Percentiles rank a stretch among this genome's conserved stretches.
phyloP scores from a whole-genome alignment of 2,888 invertebrate genomes.

The Imbricaverruca yamaguchii region DNA sequence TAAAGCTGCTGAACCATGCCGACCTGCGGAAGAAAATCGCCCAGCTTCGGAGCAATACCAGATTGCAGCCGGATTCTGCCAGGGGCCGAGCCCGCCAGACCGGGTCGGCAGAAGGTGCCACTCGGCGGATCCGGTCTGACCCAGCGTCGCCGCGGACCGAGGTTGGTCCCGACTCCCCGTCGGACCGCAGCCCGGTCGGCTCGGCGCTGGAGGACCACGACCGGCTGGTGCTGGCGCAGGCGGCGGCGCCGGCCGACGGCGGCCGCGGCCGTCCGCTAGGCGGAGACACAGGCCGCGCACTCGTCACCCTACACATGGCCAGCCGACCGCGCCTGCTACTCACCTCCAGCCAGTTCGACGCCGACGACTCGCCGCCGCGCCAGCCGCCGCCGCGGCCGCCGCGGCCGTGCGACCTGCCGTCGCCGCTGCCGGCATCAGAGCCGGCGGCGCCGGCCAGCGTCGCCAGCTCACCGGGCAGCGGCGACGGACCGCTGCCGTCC shows the following conservation, averaged over 20 bases:
- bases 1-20: too few relatives aligned
- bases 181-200: background rate
- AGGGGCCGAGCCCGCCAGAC: too few relatives aligned
- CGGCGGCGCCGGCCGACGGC: background rate
- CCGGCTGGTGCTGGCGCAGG: background rate
- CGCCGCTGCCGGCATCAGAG: background rate
- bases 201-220: background rate
- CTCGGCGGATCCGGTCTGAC: background rate
- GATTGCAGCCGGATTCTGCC: too few relatives aligned
- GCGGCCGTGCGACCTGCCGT: background rate
- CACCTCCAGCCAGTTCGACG: background rate
- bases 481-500: background rate
- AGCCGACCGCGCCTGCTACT: background rate
- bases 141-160: background rate
- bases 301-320: background rate
- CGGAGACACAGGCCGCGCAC: background rate
- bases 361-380: background rate
- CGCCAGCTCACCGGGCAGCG: background rate
- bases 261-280: background rate
- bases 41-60: too few relatives aligned
- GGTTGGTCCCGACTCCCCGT: background rate
- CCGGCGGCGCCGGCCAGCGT: background rate
- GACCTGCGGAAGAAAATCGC: too few relatives aligned
- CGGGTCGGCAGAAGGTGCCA: too few relatives aligned
- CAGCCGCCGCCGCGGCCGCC: constrained; percentile 3